A percentile compares a stretch with the other conserved stretches of the same genome.
phyloP scores from a whole-genome alignment of 1,140 invertebrate species.

The Drosophila arizonae region DNA sequence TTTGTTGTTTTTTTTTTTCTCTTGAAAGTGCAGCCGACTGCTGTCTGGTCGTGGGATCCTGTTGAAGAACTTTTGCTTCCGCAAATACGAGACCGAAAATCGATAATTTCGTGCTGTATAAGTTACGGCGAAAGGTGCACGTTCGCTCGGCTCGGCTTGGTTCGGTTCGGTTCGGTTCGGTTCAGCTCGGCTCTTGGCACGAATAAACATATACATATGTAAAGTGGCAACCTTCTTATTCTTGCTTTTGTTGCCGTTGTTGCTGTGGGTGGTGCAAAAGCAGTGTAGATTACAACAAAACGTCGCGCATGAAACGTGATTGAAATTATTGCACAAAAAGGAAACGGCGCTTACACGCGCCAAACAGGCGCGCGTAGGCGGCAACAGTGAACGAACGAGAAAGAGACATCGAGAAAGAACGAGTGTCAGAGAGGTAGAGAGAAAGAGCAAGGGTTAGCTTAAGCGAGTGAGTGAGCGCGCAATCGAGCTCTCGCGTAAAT shows the following conservation, averaged over 20 bases:
- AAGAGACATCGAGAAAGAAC: slow-evolving; percentile 14
- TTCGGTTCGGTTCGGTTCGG: slow-evolving; percentile 6
- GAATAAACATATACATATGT: slow-evolving; percentile 16
- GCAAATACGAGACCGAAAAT: slow-evolving; percentile 69
- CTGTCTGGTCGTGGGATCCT: slow-evolving; percentile 51
- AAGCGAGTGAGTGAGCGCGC: slow-evolving; percentile 23
- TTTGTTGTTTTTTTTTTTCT: slow-evolving; percentile 6
- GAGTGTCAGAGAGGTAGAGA: slow-evolving; percentile 5
- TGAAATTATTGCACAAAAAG: slow-evolving; percentile 77
- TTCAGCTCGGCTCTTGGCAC: slow-evolving; percentile 22
- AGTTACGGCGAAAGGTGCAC: slow-evolving; percentile 78
- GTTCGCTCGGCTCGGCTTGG: slow-evolving; percentile 42
- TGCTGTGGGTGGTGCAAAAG: slow-evolving; percentile 30
- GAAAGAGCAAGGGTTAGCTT: slow-evolving; percentile 13
- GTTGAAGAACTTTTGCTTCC: slow-evolving; percentile 64
- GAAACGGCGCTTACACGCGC: slow-evolving; percentile 69
- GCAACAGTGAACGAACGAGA: slow-evolving; percentile 37
- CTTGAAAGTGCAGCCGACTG: slow-evolving; percentile 2
- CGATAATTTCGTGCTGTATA: slow-evolving; percentile 80
- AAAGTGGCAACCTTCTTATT: slow-evolving; percentile 25
- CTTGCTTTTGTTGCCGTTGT: slow-evolving; percentile 18
- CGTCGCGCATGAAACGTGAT: slow-evolving; percentile 65
- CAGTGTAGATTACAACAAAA: slow-evolving; percentile 49
- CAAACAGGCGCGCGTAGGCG: slow-evolving; percentile 56
- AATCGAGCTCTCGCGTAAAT: slow-evolving; percentile 50